These are phyloP conservation scores for Dicrostonyx torquatus DNA, from an alignment of 2,797 vertebrate species.

Conservation along the genomic window DNA sequence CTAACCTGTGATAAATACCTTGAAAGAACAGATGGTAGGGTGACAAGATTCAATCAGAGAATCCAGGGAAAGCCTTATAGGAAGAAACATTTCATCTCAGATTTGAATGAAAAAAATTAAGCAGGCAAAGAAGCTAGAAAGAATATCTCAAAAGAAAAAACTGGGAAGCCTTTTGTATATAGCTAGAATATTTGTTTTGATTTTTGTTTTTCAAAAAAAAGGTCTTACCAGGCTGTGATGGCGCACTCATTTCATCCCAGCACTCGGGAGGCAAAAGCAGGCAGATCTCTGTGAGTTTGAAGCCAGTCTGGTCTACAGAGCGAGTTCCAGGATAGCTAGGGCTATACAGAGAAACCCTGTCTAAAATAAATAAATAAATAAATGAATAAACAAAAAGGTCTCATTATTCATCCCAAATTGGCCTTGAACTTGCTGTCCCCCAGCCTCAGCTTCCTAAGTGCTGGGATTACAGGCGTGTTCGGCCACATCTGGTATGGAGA, in stretches of 20 bases:
- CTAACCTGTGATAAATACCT: constrained; percentile 7
- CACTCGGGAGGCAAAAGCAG: too few relatives aligned
- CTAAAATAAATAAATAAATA: too few relatives aligned
- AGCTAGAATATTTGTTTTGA: neutral
- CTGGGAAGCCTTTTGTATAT: neutral
- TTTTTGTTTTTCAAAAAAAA: neutral
- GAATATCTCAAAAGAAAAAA: neutral
- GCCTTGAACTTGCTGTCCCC: neutral
- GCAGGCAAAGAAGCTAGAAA: constrained; percentile 1
- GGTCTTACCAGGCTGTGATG: too few relatives aligned
- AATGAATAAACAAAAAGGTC: neutral
- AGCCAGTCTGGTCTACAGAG: too few relatives aligned
- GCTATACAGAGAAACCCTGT: too few relatives aligned
- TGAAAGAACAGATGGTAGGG: constrained; percentile 41
- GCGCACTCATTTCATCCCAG: too few relatives aligned
- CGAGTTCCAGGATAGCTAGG: too few relatives aligned
- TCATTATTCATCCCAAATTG: neutral
- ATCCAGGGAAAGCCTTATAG: neutral
- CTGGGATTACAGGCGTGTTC: neutral
- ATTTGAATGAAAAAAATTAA: neutral
- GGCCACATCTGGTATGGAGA: neutral
- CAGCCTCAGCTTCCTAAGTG: neutral
- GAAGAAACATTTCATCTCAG: neutral
- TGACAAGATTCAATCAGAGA: neutral
- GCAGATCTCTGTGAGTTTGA: too few relatives aligned